These are phyloP conservation scores for Nestor notabilis DNA, from an alignment of 2,113 vertebrate species.

Conservation along the genomic window DNA sequence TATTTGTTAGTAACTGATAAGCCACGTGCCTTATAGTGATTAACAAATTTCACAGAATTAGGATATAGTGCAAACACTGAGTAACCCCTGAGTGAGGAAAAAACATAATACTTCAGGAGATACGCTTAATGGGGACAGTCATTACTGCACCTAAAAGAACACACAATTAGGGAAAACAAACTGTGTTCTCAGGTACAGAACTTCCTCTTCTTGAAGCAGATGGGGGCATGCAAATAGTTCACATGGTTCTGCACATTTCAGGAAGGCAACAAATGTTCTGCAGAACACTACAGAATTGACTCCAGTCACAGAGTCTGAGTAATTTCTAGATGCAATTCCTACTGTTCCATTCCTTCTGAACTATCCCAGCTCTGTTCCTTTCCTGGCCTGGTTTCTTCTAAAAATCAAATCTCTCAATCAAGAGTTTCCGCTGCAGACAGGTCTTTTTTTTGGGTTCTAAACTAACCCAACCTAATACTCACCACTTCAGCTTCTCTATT, in stretches of 20 bases:
- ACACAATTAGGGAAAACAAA: not conserved
- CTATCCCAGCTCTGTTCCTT: not conserved
- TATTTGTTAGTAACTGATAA: not conserved
- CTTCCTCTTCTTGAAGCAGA: not conserved
- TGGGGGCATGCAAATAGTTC: not conserved
- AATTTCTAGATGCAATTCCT: not conserved
- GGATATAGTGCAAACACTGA: not conserved
- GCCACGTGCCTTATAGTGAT: accelerated
- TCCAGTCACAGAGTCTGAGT: not conserved
- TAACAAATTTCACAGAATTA: not conserved
- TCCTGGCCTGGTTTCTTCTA: not conserved
- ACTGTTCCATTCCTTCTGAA: not conserved
- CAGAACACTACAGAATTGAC: not conserved
- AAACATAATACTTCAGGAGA: not conserved
- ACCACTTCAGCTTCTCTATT: not conserved
- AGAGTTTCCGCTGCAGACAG: not conserved
- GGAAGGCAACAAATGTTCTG: not conserved
- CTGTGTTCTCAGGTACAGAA: not conserved
- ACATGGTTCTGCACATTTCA: not conserved
- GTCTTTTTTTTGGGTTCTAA: not conserved
- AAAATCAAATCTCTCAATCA: not conserved
- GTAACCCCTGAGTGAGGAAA: not conserved
- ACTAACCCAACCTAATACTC: not conserved
- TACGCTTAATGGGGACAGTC: not conserved
- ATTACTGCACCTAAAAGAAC: not conserved